A percentile compares a stretch with the other conserved stretches of the same genome.
Conservation (phyloP, 2,797 vertebrate species). For the Bradypodion pumilum region DNA sequence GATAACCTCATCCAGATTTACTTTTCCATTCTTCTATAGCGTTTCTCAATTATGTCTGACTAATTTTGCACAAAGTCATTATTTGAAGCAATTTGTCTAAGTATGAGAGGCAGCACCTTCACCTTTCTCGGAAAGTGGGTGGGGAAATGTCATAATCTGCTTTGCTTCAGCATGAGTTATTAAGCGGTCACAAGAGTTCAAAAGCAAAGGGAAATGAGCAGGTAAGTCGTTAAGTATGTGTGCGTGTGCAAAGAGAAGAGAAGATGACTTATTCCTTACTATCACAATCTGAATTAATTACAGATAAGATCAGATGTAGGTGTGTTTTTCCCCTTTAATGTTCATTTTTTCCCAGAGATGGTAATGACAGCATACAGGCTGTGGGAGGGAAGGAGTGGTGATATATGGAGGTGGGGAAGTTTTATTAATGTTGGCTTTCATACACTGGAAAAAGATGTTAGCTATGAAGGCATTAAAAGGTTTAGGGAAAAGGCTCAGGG, state of each 20-base stretch:
- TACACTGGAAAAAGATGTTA: constrained; percentile 66
- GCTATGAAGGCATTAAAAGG: constrained; percentile 66
- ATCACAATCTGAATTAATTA: constrained; percentile 85
- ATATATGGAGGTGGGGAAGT: constrained; percentile 59
- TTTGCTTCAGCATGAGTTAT: constrained; percentile 71
- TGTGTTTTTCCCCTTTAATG: constrained; percentile 71
- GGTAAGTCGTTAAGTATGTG: constrained; percentile 77
- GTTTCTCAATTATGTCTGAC: constrained; percentile 84
- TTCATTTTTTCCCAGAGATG: constrained; percentile 77
- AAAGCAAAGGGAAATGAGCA: constrained; percentile 79
- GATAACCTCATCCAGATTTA: constrained; percentile 73
- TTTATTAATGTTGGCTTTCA: constrained; percentile 67
- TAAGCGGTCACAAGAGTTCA: constrained; percentile 81
- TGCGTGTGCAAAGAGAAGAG: background rate
- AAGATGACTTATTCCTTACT: constrained; percentile 73
- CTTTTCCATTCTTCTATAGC: constrained; percentile 77
- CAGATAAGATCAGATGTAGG: constrained; percentile 80
- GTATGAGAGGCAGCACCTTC: constrained; percentile 80
- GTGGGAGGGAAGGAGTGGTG: constrained; percentile 68
- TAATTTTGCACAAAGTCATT: constrained; percentile 86
- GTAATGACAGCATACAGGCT: constrained; percentile 68
- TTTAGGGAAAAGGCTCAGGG: constrained; percentile 70
- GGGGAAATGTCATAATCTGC: constrained; percentile 73
- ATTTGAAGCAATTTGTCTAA: constrained; percentile 85
- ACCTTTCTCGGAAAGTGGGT: constrained; percentile 76